Evolutionary conservation across 2,113 vertebrate species (phyloP), one percentile per base, ranked within the genome.

Genomic region (Varanus komodoensis): DNA sequence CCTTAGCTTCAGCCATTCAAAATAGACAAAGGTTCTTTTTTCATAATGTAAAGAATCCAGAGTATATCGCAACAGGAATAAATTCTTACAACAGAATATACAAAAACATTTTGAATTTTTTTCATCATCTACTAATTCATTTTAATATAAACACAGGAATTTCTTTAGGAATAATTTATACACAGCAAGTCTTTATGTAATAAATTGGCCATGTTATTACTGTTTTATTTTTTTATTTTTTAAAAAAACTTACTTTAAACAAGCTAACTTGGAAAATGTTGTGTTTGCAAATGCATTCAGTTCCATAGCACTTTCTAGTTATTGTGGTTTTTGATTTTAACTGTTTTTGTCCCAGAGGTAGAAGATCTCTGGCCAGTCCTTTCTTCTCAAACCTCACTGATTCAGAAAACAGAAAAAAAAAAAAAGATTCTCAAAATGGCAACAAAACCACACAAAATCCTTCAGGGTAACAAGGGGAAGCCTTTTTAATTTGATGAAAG

Each of bases 11-110:
- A 97, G 98, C 97, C 97, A 97, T 98, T 97, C 97, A 98, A 98
- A 98, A 98, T 98, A 98, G 98, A 98, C 97, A 98, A 98, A 97
- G 93, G 96, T 97, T 94, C 97, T 96, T 97, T 96, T 96, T 95
- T 95, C 95, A 96, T 97, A 97, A 98, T 97, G 97, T 97, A 98
- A 98, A 98, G 97, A 98, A 97, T 97, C 95, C 97, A 97, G 97
- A 98, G 96, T 98, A 97, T 98, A 97, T 97, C 95, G 96, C 97
- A 97, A 98, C 97, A 98, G 97, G 97, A 97, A 97, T 97, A 98
- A 97, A 97, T 98, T 97, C 98, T 97, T 98, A 98, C 97, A 98
- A 98, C 97, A 97, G 97, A 98, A 97, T 98, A 98, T 98, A 98
- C 97, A 98, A 98, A 98, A 98, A 97, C 97, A 97, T 97, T 97